These are phyloP conservation scores for Dromas ardeola DNA, from an alignment of 2,113 vertebrate species.

Conservation along the genomic window DNA sequence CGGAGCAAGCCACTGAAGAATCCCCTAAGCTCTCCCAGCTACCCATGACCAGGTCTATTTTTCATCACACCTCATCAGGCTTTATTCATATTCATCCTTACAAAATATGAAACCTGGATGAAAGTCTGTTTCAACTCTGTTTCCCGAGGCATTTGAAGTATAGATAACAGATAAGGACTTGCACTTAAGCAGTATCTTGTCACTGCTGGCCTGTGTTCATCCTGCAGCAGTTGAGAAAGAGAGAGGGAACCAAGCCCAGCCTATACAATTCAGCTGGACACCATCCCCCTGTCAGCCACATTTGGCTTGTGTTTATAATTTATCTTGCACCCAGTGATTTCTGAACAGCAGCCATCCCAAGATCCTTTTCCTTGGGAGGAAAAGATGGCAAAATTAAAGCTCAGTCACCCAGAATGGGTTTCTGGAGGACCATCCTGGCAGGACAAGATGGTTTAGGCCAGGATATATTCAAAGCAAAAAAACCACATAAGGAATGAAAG, in stretches of 20 bases:
- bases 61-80: background rate
- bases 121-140: background rate
- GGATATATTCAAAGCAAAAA: background rate
- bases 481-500: background rate
- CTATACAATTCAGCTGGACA: background rate
- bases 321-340: background rate
- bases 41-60: background rate
- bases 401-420: background rate
- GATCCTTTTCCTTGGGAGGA: background rate
- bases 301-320: background rate
- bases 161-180: background rate
- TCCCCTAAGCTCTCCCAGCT: background rate
- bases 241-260: background rate
- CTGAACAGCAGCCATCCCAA: background rate
- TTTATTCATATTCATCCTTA: background rate
- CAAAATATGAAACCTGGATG: background rate
- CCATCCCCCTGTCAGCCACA: rapidly evolving
- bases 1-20: background rate
- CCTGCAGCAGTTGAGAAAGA: background rate
- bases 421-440: background rate
- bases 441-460: background rate
- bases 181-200: background rate
- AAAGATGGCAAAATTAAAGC: background rate
- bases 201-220: background rate
- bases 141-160: background rate